Conservation (phyloP, 64 coral and sea anemone species). For the Dendronephthya gigantea region DNA sequence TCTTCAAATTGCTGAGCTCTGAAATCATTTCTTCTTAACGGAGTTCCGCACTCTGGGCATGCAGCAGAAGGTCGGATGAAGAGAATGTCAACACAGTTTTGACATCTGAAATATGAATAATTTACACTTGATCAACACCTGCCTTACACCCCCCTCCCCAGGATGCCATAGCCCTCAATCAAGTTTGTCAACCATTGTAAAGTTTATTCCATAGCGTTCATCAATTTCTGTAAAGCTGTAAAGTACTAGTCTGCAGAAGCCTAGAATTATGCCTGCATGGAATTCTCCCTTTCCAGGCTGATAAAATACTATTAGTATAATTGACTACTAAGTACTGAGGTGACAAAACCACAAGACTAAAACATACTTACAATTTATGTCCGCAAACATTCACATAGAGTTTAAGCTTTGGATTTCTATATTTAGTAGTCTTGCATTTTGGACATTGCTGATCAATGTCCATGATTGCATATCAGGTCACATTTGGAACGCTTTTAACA, state of each 20-base stretch:
- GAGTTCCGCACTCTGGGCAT: slow-evolving; percentile 89
- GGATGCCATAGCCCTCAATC: no score
- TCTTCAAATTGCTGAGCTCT: slow-evolving; percentile 95
- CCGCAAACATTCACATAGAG: slow-evolving; percentile 91
- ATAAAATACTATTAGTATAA: no score
- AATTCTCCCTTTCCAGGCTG: no score
- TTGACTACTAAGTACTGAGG: no score
- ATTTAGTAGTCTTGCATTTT: slow-evolving; percentile 89
- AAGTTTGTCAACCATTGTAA: no score
- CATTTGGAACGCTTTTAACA: neutral
- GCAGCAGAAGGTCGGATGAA: slow-evolving; percentile 92
- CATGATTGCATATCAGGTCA: neutral
- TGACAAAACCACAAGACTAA: no score
- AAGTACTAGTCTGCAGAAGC: no score
- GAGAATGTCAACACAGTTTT: slow-evolving; percentile 76
- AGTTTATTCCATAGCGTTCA: no score
- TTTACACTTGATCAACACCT: no score
- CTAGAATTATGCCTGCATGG: no score
- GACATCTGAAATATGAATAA: slow-evolving; percentile 59
- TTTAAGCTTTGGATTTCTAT: slow-evolving; percentile 93
- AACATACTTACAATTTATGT: slow-evolving; percentile 85
- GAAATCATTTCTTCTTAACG: slow-evolving; percentile 84
- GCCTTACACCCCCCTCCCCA: no score
- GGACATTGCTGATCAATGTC: slow-evolving; percentile 70
- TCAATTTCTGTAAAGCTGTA: no score